Evolutionary conservation across 2,888 invertebrate species (phyloP).

Genomic region (Dichetophora obliterata): DNA sequence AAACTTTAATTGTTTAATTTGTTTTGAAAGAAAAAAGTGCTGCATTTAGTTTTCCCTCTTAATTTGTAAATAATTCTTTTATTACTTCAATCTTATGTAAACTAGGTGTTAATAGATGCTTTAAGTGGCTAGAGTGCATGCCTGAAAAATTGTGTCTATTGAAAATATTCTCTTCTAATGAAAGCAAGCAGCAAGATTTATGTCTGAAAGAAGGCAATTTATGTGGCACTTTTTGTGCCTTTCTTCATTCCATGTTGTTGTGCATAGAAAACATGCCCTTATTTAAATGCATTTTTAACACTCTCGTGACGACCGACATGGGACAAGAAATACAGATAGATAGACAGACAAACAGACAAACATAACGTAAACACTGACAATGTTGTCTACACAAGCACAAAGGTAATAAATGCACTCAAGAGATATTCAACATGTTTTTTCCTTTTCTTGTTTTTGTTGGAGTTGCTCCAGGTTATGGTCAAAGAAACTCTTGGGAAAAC

Average conservation of each 20-base stretch:
- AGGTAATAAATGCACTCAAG: no score
- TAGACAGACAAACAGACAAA: no score
- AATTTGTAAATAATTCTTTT: not conserved
- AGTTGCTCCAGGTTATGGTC: no score
- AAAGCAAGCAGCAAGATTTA: no score
- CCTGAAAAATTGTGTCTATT: no score
- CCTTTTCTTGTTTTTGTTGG: not conserved
- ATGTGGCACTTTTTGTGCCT: not conserved
- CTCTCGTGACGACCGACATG: not conserved
- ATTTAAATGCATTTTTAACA: constrained; percentile 17
- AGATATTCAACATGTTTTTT: not conserved
- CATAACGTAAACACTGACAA: no score
- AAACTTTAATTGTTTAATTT: not conserved
- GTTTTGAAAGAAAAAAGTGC: no score
- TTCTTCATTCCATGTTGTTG: not conserved
- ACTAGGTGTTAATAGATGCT: constrained; percentile 23
- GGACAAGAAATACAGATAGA: not conserved
- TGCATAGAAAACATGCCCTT: constrained; percentile 5
- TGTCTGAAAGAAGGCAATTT: not conserved
- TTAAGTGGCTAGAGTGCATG: constrained; percentile 14
- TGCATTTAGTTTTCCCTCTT: not conserved
- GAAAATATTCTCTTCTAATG: no score
- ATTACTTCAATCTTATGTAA: not conserved
- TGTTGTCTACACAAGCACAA: not conserved
- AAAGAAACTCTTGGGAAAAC: not conserved